These are phyloP conservation scores for Danionella cerebrum DNA, from an alignment of 2,113 vertebrate species.

Conservation along the genomic window DNA sequence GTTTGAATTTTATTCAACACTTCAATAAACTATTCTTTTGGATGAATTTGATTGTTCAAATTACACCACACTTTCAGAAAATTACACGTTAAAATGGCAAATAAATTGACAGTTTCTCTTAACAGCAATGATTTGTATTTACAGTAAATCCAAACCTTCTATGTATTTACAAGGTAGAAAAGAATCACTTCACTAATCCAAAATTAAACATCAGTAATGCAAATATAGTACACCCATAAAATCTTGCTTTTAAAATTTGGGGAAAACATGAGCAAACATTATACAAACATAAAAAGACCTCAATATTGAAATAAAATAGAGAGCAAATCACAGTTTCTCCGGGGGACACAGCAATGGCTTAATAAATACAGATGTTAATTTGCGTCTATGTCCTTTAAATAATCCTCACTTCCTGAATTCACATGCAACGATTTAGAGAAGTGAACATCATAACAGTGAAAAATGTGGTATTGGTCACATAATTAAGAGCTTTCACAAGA, in stretches of 20 bases:
- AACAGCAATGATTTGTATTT: slow-evolving; percentile 43
- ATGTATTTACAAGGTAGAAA: slow-evolving; percentile 36
- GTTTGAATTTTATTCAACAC: no score
- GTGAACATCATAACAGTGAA: not conserved
- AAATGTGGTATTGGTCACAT: not conserved
- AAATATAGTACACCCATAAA: slow-evolving; percentile 54
- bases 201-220: slow-evolving; percentile 39
- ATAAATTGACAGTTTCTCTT: not conserved
- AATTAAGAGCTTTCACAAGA: not conserved
- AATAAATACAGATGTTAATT: slow-evolving; percentile 47
- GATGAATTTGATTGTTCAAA: no score
- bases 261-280: slow-evolving; percentile 35
- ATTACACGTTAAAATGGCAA: not conserved
- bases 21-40: no score
- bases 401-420: not conserved
- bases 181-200: slow-evolving; percentile 43
- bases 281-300: slow-evolving; percentile 39
- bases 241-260: slow-evolving; percentile 49
- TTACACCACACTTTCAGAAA: not conserved
- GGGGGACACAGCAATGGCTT: slow-evolving; percentile 47
- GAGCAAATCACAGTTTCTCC: slow-evolving; percentile 43
- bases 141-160: slow-evolving; percentile 41
- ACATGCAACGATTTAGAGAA: slow-evolving; percentile 14
- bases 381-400: slow-evolving; percentile 17
- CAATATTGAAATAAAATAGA: slow-evolving; percentile 29